Conservation (phyloP, 2,888 invertebrate species). For the Acanthosepion lycidas region DNA sequence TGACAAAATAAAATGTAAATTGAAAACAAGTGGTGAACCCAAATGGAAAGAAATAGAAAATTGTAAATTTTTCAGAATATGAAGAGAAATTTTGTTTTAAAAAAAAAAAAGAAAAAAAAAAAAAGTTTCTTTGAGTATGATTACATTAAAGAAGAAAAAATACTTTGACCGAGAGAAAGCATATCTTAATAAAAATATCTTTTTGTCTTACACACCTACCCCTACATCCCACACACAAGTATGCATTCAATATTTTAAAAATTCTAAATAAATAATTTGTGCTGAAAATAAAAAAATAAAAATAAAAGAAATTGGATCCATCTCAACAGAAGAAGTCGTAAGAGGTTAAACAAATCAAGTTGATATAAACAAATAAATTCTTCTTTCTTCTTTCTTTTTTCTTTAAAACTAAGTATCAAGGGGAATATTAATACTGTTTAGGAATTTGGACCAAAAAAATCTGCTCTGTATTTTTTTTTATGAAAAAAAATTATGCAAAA, state of each 20-base stretch:
- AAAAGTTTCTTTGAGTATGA: neutral
- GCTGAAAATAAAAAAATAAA: neutral
- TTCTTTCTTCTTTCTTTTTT: neutral
- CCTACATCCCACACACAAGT: neutral
- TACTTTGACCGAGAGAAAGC: neutral
- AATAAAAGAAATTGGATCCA: neutral
- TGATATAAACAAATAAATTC: neutral
- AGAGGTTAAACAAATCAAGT: neutral
- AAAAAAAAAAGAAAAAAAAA: too few species aligned
- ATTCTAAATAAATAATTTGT: constrained; percentile 33
- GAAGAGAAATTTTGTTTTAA: neutral
- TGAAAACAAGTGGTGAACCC: neutral
- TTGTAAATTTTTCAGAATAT: neutral
- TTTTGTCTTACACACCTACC: neutral
- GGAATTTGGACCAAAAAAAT: constrained; percentile 5
- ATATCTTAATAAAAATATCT: neutral
- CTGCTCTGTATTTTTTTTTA: neutral
- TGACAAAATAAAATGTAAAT: neutral
- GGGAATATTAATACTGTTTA: neutral
- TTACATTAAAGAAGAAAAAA: neutral
- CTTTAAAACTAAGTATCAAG: neutral
- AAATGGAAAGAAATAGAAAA: neutral
- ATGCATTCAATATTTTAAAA: neutral
- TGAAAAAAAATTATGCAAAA: neutral
- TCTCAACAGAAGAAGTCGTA: neutral